phyloP scores from a whole-genome alignment of 2,888 invertebrate genomes.

The Matsumyia berberina region DNA sequence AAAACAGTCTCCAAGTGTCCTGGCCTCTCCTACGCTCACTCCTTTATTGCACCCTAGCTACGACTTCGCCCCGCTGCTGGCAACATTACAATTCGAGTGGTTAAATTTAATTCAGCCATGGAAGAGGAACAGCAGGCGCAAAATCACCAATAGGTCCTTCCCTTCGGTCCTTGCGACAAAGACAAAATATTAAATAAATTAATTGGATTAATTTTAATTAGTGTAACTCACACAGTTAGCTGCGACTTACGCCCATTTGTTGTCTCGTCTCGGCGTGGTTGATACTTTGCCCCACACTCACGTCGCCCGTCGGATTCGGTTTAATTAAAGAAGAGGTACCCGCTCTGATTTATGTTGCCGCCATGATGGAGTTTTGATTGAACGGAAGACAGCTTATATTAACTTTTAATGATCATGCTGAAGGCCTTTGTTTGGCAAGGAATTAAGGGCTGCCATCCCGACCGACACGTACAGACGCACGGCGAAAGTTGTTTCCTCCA shows the following conservation, averaged over 20 bases:
- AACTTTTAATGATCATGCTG: slow-evolving; percentile 57
- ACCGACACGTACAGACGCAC: slow-evolving; percentile 1
- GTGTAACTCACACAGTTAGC: slow-evolving; percentile 20
- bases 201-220: slow-evolving; percentile 72
- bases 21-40: slow-evolving; percentile 27
- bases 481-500: slow-evolving; percentile 13
- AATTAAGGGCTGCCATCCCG: slow-evolving; percentile 23
- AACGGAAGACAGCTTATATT: slow-evolving; percentile 57
- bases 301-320: slow-evolving; percentile 16
- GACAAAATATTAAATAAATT: slow-evolving; percentile 66
- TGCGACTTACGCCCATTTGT: slow-evolving; percentile 5
- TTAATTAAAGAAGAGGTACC: slow-evolving; percentile 35
- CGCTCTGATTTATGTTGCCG: slow-evolving; percentile 27
- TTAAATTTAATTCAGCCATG: slow-evolving; percentile 65
- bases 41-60: slow-evolving; percentile 47
- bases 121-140: slow-evolving; percentile 17
- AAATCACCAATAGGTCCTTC: slow-evolving; percentile 26
- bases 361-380: slow-evolving; percentile 46
- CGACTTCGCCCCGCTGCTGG: slow-evolving; percentile 10
- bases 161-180: slow-evolving; percentile 41
- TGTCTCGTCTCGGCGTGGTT: slow-evolving; percentile 16
- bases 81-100: slow-evolving; percentile 49
- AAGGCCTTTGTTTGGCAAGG: slow-evolving; percentile 35
- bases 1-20: slow-evolving; percentile 26
- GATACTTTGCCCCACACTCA: neutral